Conservation (phyloP, 2,113 vertebrate species). For the Otocyon megalotis region DNA sequence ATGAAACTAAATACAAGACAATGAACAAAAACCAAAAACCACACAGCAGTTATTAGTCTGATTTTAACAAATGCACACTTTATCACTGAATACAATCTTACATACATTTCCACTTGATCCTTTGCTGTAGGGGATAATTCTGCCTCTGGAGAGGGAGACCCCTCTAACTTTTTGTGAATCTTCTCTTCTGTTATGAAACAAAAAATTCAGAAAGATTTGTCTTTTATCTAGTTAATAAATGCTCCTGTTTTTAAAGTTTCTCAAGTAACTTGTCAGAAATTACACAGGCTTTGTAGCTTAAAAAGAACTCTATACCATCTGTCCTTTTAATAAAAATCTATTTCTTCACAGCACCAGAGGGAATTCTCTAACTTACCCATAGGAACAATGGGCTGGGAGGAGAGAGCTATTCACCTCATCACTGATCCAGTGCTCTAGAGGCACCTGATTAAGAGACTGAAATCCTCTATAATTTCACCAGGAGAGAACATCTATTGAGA, state of each 20-base stretch:
- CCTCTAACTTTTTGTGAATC: slow-evolving; percentile 95
- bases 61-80: neutral
- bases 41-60: fast-evolving
- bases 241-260: neutral
- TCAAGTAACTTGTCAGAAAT: slow-evolving; percentile 20
- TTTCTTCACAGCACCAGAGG: neutral
- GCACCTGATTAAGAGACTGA: neutral
- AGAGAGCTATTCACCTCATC: neutral
- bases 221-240: slow-evolving; percentile 59
- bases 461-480: neutral
- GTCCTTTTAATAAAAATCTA: neutral
- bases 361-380: neutral
- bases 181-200: slow-evolving; percentile 94
- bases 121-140: slow-evolving; percentile 95
- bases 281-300: neutral
- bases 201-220: slow-evolving; percentile 80
- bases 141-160: slow-evolving; percentile 94
- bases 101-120: slow-evolving; percentile 99
- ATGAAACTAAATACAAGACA: neutral
- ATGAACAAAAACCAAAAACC: neutral
- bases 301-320: neutral
- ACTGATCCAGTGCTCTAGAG: neutral
- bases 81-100: slow-evolving; percentile 4
- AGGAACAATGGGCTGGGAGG: neutral
- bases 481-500: neutral